Conservation (phyloP, 2,113 vertebrate species). For the Psittacara wagleri region DNA sequence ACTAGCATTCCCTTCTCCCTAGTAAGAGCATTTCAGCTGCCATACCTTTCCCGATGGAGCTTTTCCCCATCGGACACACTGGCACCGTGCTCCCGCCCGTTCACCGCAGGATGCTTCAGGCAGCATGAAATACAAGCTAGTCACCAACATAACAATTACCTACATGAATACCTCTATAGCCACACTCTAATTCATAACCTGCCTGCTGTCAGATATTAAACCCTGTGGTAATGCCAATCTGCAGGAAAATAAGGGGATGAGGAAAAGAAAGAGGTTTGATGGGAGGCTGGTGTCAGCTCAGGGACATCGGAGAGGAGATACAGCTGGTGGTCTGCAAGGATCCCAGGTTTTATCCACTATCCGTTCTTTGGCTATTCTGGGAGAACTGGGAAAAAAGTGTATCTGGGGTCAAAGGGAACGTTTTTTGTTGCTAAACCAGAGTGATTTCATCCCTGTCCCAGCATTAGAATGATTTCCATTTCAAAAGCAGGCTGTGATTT, state of each 20-base stretch:
- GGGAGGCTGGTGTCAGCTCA: background rate
- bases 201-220: background rate
- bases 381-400: background rate
- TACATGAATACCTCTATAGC: background rate
- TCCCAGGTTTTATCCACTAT: background rate
- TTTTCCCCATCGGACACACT: background rate
- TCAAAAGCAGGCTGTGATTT: constrained; percentile 25
- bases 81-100: fast-evolving
- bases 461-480: constrained; percentile 23
- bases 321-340: background rate
- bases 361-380: background rate
- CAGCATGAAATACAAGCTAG: background rate
- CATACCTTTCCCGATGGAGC: background rate
- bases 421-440: background rate
- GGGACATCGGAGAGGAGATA: background rate
- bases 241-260: background rate
- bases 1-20: background rate
- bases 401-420: background rate
- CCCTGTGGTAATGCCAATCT: background rate
- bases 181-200: background rate
- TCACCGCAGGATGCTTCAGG: background rate
- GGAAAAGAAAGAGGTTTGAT: background rate
- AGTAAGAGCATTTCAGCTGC: background rate
- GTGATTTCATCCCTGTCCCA: background rate
- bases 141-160: background rate